Evolutionary conservation across 92 coral and sea anemone genomes (phyloP), one percentile per base, ranked within the genome.

Genomic region (Hydrozoanthus gracilis): DNA sequence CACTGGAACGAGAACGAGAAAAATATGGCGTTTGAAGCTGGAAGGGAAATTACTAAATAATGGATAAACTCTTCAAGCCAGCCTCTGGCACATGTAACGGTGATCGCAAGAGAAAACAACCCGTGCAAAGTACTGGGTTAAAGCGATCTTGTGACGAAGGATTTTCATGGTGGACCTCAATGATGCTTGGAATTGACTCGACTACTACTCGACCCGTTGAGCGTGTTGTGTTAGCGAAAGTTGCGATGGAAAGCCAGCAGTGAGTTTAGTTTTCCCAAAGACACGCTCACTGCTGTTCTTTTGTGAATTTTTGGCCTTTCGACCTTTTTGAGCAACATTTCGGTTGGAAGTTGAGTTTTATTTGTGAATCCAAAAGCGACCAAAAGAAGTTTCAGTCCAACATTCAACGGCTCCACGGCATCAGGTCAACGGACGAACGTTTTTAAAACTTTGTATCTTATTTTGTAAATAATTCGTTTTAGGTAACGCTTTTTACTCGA

Each of bases 81-180:
- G 60, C 16, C 60, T 10, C 39, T 5, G 16, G 44, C 16, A 76
- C 55, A 45, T 70, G 79, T 65, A 74, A 54, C 67, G 55, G 55
- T 11, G 75, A 79, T 78, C 91, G 92, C 13, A 94, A 94, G 90
- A 92, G 98, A 77, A 94, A 94, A 76, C 92, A 88, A 48, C 50
- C 77, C n/a, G 35, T 49, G 8, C 87, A 79, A 64, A 79, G 76
- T 9, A 68, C 6, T 39, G 79, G 88, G 60, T 83, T 90, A 9
- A 94, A 94, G 78, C 87, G 89, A 14, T 60, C 91, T 13, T 90
- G 95, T 86, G 87, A 90, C 3, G 95, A 92, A 39, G 98, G 98
- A 0, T 94, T 88, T 91, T 94, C 95, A 7, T 94, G 95, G 98
- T 94, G 98, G 98, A 95, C 95, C 3, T 87, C 95, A 8, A 86